Evolutionary conservation across 1,140 invertebrate species (phyloP).

Genomic region (Drosophila truncata): DNA sequence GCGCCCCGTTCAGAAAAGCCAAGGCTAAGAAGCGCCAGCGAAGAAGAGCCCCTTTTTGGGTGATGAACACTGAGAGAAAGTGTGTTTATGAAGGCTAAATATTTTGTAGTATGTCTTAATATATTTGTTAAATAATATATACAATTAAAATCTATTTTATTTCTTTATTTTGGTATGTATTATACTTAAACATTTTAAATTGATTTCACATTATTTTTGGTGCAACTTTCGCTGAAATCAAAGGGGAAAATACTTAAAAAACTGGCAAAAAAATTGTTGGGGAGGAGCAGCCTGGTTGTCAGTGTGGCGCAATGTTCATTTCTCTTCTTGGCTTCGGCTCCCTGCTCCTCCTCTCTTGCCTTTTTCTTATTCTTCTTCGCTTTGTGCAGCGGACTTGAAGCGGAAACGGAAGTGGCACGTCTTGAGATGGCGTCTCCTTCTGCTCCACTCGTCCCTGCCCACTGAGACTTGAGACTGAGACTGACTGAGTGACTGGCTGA

Average conservation of each 20-base stretch:
- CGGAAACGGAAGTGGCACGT: constrained; percentile 81
- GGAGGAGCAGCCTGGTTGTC: constrained; percentile 41
- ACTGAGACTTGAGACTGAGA: constrained; percentile 18
- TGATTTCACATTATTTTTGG: background rate
- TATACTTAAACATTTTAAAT: background rate
- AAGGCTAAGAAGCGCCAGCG: constrained; percentile 41
- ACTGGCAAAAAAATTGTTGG: constrained; percentile 1
- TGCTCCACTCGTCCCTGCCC: constrained; percentile 4
- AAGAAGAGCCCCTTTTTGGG: background rate
- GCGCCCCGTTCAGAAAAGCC: constrained; percentile 57
- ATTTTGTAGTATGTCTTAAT: background rate
- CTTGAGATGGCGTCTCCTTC: constrained; percentile 55
- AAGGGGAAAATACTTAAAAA: constrained; percentile 50
- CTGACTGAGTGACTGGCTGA: constrained; percentile 25
- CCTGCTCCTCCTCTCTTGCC: background rate
- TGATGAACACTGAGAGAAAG: constrained; percentile 30
- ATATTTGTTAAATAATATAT: background rate
- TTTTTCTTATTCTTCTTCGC: background rate
- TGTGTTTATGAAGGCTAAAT: no score
- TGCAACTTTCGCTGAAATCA: constrained; percentile 53
- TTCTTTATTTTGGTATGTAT: background rate
- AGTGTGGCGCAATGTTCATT: constrained; percentile 72
- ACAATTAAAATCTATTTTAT: background rate
- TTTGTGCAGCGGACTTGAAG: constrained; percentile 50
- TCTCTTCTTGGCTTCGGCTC: constrained; percentile 25